Evolutionary conservation across 2,797 vertebrate genomes (phyloP), one percentile per base, ranked within the genome.

Genomic region (Phataginus tetradactyla): DNA sequence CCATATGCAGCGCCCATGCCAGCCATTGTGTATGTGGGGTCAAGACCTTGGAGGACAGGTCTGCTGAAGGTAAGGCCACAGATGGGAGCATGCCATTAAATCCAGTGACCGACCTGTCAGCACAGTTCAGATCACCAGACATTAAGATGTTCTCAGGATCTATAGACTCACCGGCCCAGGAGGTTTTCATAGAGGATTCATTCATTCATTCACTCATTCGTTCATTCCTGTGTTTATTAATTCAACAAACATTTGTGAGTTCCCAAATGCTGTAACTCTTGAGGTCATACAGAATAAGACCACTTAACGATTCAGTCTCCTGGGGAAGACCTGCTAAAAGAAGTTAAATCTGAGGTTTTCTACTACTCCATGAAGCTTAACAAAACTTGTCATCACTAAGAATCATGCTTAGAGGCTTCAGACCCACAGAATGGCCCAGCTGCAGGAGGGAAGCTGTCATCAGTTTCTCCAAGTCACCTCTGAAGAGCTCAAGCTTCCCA

Each of bases 211-310:
- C 80, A 51, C 57, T 37, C 5, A 29, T 77, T 37, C 45, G 57
- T 72, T 80, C 74, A 25, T 79, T 90, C 45, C 14, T 63, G 12
- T n/a, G 32, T 75, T 75, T 90, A 53, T 72, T 94, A 88, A 55
- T 90, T 77, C n/a, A 64, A 71, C 69, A 91, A 83, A 64, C 55
- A 90, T 72, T 27, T 89, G 45, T 68, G 51, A 32, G 14, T 18
- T 6, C 74, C 10, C 51, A 64, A 69, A 87, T 85, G 32, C 78
- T 83, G 8, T 57, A 15, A 53, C 17, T 86, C 80, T 59, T 75
- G 55, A 83, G 81, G 39, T 85, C 34, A 68, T 59, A 18, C 23
- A 89, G 45, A 90, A 59, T 29, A 55, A 66, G 86, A 90, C 7
- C 29, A 59, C 4, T 34, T 86, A 71, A 39, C 12, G 59, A 53